Evolutionary conservation across 30 jellyfish, hydroid and myxozoan species (phyloP).

Genomic region (Euphysa ruthae): DNA sequence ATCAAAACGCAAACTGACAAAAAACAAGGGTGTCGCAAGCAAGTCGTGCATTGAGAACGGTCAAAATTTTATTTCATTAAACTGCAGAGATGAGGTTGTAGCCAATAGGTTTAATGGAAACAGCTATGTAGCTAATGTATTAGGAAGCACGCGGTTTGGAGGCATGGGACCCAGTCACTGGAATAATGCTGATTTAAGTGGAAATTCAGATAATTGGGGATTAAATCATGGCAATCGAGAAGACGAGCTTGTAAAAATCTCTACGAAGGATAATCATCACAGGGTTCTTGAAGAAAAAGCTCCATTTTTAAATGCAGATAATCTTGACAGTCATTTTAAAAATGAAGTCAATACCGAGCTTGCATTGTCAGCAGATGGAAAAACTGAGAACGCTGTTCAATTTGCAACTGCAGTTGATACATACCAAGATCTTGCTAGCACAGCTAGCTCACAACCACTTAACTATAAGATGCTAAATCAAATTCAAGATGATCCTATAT

Average conservation of each 20-base stretch:
- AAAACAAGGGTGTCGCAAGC: no score
- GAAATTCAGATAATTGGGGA: neutral
- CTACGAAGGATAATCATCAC: neutral
- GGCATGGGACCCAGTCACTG: neutral
- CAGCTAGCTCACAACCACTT: neutral
- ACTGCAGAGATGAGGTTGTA: constrained; percentile 19
- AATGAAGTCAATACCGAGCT: constrained; percentile 19
- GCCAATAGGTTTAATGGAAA: neutral
- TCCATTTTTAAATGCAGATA: constrained; percentile 8
- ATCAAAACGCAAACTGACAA: no score
- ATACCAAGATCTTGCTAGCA: neutral
- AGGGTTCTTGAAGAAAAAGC: no score
- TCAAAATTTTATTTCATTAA: neutral
- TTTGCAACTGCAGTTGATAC: neutral
- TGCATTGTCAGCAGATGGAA: constrained; percentile 9
- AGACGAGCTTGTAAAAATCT: neutral
- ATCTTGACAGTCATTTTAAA: constrained; percentile 5
- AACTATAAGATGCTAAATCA: constrained; percentile 13
- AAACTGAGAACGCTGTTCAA: neutral
- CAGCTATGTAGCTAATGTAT: neutral
- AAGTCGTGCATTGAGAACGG: constrained; percentile 26
- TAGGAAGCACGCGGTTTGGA: neutral
- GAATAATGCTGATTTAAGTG: neutral
- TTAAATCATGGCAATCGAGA: neutral
- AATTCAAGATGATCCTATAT: constrained; percentile 19